phyloP scores from a whole-genome alignment of 2,113 vertebrate genomes.

The Amazona guildingii region DNA sequence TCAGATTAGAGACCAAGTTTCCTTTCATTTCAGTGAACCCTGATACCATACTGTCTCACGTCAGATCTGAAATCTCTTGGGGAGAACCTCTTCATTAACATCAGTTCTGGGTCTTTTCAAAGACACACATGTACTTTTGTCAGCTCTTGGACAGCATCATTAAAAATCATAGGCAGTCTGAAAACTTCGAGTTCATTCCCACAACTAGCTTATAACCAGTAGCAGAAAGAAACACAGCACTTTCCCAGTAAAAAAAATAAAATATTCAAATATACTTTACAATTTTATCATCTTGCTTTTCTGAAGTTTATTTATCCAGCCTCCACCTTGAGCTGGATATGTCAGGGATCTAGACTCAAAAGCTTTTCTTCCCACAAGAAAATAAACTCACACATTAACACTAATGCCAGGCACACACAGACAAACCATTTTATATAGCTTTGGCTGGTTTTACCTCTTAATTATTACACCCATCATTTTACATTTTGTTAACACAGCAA shows the following conservation, averaged over 20 bases:
- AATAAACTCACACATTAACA: background rate
- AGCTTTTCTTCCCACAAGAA: background rate
- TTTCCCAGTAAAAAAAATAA: background rate
- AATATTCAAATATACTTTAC: background rate
- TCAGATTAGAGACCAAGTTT: background rate
- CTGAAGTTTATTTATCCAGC: background rate
- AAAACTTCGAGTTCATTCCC: background rate
- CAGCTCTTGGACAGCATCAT: too few species aligned
- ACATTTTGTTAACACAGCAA: background rate
- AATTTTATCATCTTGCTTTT: background rate
- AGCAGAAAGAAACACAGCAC: background rate
- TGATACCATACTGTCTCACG: background rate
- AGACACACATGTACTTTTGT: background rate
- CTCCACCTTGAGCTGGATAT: background rate
- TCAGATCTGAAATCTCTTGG: background rate
- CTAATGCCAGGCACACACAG: background rate
- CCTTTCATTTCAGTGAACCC: background rate
- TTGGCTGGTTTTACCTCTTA: background rate
- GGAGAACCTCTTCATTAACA: background rate
- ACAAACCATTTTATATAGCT: background rate
- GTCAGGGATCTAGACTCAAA: too few species aligned
- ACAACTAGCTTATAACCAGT: too few species aligned
- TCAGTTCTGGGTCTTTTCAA: background rate
- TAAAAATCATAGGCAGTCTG: background rate
- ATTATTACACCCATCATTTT: background rate